phyloP scores from a whole-genome alignment of 2,797 vertebrate species.

The Anableps anableps region DNA sequence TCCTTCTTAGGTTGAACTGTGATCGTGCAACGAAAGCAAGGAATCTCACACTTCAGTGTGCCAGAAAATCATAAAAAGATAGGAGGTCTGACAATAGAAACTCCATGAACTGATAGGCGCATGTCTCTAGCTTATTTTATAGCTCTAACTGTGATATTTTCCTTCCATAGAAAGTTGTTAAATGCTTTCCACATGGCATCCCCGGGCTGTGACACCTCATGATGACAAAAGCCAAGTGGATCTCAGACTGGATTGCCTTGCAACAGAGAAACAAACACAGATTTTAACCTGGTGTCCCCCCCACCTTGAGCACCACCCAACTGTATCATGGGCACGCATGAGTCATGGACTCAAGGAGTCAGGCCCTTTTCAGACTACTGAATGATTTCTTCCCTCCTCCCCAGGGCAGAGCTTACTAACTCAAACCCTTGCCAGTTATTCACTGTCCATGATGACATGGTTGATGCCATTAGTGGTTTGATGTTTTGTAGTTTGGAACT shows the following conservation, averaged over 20 bases:
- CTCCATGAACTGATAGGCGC: conserved; percentile 50
- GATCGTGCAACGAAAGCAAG: conserved; percentile 44
- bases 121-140: conserved; percentile 15
- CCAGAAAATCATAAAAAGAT: conserved; percentile 63
- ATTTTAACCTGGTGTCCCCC: conserved; percentile 45
- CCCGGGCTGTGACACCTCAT: conserved; percentile 38
- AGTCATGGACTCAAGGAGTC: conserved; percentile 59
- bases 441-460: conserved; percentile 70
- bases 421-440: conserved; percentile 52
- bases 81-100: conserved; percentile 63
- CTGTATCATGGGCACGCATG: conserved; percentile 51
- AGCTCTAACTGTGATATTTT: conserved; percentile 7
- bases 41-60: conserved; percentile 52
- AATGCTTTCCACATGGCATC: conserved; percentile 55
- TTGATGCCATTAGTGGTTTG: conserved; percentile 59
- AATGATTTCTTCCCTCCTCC: conserved; percentile 59
- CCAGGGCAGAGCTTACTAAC: conserved; percentile 53
- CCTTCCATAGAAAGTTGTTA: conserved; percentile 13
- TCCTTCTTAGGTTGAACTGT: conserved; percentile 43
- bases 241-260: conserved; percentile 58
- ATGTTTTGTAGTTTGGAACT: conserved; percentile 38
- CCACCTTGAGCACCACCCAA: conserved; percentile 31
- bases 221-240: conserved; percentile 27
- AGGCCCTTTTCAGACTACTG: conserved; percentile 40
- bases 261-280: conserved; percentile 69